Conservation (phyloP, 2,888 invertebrate genomes). For the Torymus aiolomorphi region DNA sequence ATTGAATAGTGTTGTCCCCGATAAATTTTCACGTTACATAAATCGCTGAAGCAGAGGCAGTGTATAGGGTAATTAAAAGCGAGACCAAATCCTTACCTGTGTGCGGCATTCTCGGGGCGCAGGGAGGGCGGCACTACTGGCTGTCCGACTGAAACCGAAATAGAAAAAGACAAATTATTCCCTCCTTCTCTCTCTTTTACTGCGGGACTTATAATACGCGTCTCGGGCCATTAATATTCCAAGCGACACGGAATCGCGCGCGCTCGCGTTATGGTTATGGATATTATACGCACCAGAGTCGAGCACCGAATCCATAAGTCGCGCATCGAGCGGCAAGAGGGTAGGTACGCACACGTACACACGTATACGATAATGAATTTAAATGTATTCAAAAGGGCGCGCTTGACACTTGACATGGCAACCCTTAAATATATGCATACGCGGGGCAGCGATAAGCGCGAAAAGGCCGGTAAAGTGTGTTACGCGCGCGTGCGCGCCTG, state of each 20-base stretch:
- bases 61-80: neutral
- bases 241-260: conserved; percentile 47
- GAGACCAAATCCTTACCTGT: conserved; percentile 65
- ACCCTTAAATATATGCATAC: conserved; percentile 74
- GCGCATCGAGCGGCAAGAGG: conserved; percentile 1
- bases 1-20: too few species aligned
- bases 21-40: too few species aligned
- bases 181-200: too few species aligned
- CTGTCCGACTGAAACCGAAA: conserved; percentile 65
- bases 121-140: too few species aligned
- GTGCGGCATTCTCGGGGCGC: conserved; percentile 68
- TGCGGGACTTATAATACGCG: too few species aligned
- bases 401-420: conserved; percentile 73
- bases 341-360: conserved; percentile 2
- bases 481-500: conserved; percentile 60
- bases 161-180: conserved; percentile 47
- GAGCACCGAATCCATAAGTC: too few species aligned
- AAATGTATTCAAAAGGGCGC: conserved; percentile 74
- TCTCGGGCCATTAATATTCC: conserved; percentile 34
- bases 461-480: conserved; percentile 69
- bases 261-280: conserved; percentile 35
- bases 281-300: neutral
- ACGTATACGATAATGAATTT: conserved; percentile 69
- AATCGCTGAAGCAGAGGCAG: neutral
- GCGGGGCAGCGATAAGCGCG: conserved; percentile 67